Base-by-base conservation (phyloP, 2,797 vertebrate species). In the Australoheros facetus region DNA sequence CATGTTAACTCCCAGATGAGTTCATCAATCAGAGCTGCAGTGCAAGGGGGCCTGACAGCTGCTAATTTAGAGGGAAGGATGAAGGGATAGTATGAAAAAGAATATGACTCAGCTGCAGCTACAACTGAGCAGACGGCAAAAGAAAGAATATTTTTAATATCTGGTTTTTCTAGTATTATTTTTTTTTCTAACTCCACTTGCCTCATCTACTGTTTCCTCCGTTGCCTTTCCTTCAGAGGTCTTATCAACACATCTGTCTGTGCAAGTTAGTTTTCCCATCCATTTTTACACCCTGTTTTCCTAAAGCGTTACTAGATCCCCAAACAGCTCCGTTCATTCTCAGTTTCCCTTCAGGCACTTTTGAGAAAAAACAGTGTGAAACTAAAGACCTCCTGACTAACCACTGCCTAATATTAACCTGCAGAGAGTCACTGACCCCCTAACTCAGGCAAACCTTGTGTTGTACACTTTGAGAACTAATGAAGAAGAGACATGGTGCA, bases 161-260 rank as follows among this genome's bases (percentile, higher is more conserved):
- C 71, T 53, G 14, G 28, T 17, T 56, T 77, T 23, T 58, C 21
- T 59, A 23, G 57, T 45, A 16, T 76, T 45, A 30, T 66, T 39
- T 39, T 37, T 57, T 62, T 75, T 26, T 39, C 21, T 34, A 54
- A 34, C 42, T 53, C 51, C 57, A 42, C 74, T 57, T 80, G 74
- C 87, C 74, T 34, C 56, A 75, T 80, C 64, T 48, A 28, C 64
- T 86, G 42, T 74, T 53, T 51, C 32, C 77, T 51, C 64, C 21
- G 5, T 79, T 26, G 13, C 56, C 62, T 42, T 83, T 88, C 78
- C 88, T 84, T 88, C 56, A 23, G 84, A 89, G 91, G 82, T 78
- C 85, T 91, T 94, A 93, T 93, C 93, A 91, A 92, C 91, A 94
- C 94, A 94, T 89, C 89, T 94, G 95, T 94, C 95, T 76, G 66